A percentile compares a stretch with the other conserved stretches of the same genome.
Conservation (phyloP, 2,888 invertebrate species). For the Lithophane semibrunnea region DNA sequence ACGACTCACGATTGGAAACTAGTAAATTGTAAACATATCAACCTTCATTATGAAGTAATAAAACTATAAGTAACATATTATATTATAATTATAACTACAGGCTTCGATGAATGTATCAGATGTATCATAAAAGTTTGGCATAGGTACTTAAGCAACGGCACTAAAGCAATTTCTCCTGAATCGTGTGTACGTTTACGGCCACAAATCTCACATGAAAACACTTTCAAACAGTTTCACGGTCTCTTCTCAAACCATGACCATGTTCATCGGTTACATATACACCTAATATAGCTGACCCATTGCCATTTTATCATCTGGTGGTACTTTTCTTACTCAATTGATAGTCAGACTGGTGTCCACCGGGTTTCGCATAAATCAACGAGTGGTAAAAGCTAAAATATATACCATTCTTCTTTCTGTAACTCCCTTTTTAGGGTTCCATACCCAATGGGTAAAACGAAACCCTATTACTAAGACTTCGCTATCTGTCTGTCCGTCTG, state of each 20-base stretch:
- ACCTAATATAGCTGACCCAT: no score
- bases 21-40: constrained; percentile 7
- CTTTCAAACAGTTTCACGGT: neutral
- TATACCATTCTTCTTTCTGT: neutral
- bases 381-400: neutral
- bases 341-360: neutral
- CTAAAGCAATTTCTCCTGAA: neutral
- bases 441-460: no score
- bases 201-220: neutral
- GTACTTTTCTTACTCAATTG: neutral
- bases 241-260: neutral
- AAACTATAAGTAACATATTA: neutral
- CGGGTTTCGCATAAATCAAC: neutral
- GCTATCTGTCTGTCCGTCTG: no score
- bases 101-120: neutral
- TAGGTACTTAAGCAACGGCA: no score
- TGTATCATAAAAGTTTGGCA: neutral
- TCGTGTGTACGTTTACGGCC: neutral
- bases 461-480: no score
- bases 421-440: no score
- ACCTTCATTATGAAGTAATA: constrained; percentile 10
- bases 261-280: neutral
- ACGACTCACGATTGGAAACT: constrained; percentile 25
- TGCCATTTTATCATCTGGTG: no score
- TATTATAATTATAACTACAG: neutral